Evolutionary conservation across 1,140 invertebrate genomes (phyloP).

Genomic region (Aphidius ervi): DNA sequence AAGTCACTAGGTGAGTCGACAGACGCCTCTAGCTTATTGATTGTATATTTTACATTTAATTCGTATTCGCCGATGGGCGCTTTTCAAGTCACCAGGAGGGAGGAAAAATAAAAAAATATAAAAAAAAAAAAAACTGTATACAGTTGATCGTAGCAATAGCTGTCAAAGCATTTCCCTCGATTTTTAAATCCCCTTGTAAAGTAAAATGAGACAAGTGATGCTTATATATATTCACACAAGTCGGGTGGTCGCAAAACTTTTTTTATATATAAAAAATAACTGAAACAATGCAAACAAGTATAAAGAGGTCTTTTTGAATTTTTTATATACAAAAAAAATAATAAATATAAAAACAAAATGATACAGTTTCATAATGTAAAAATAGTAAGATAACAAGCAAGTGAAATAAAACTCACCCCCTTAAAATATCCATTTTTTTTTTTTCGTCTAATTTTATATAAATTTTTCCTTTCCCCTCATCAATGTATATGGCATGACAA

Average conservation of each 20-base stretch:
- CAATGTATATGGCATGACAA: background rate
- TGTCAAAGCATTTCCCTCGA: conserved; percentile 48
- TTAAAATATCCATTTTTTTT: too few relatives aligned
- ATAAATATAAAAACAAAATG: too few relatives aligned
- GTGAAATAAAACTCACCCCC: too few relatives aligned
- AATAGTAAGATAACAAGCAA: too few relatives aligned
- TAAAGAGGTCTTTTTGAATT: too few relatives aligned
- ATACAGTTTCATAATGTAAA: too few relatives aligned
- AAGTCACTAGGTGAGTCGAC: conserved; percentile 21
- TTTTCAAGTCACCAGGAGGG: conserved; percentile 11
- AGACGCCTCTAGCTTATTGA: conserved; percentile 43
- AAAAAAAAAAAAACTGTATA: conserved; percentile 15
- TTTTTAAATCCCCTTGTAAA: conserved; percentile 53
- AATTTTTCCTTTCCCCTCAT: too few relatives aligned
- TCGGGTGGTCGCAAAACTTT: conserved; percentile 2
- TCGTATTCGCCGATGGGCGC: conserved; percentile 32
- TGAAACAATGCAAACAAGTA: background rate
- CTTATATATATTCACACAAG: too few relatives aligned
- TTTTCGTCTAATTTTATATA: too few relatives aligned
- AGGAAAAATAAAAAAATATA: conserved; percentile 18
- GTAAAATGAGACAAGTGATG: conserved; percentile 47
- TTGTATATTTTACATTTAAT: conserved; percentile 57
- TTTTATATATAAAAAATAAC: conserved; percentile 4
- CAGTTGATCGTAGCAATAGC: conserved; percentile 45
- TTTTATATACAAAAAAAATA: too few relatives aligned